Base-by-base conservation (phyloP, 2,113 vertebrate species). In the pig (Sus scrofa) region DNA sequence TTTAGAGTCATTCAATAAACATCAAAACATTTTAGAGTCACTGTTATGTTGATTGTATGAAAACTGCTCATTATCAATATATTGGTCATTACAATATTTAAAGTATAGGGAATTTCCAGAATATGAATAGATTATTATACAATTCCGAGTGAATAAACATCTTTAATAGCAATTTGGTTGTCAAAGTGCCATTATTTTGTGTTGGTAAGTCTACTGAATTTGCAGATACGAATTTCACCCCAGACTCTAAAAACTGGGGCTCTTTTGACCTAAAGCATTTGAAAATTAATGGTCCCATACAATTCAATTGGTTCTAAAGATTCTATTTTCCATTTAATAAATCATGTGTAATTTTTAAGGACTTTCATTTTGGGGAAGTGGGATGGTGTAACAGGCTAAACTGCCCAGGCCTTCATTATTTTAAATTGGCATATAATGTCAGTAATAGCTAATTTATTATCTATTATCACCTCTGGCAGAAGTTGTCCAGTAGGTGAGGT, bases 391-490 rank as follows among this genome's bases (percentile, higher is more conserved):
- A 83, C 2, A 86, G 81, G 68, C 77, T 97, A 34, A 91, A 97
- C 82, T 62, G 75, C 50, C 95, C 84, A 18, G 9, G 58, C 74
- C 82, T 96, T 73, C 94, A 92, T 83, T 44, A 94, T 97, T 88
- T 97, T 86, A 97, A 97, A 96, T 97, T 97, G 98, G 83, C 98
- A 98, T 98, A 99, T 98, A 97, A 96, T 98, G 97, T 99, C 98
- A 98, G 97, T 70, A 94, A 97, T 96, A 98, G 96, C 95, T 97
- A 96, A 94, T 96, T 98, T 98, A 98, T 98, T 98, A 98, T 99
- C 99, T 99, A 98, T 97, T 94, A 98, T 99, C 99, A 99, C 99
- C 99, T 99, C 99, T 97, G 99, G 99, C 85, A 98, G 98, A 97
- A 98, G 98, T 75, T 99, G 98, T 95, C 99, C 99, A 97, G 98